Percentiles rank a stretch among this genome's conserved stretches.
phyloP scores from a whole-genome alignment of 2,113 vertebrate genomes.

The Ptyas mucosa region DNA sequence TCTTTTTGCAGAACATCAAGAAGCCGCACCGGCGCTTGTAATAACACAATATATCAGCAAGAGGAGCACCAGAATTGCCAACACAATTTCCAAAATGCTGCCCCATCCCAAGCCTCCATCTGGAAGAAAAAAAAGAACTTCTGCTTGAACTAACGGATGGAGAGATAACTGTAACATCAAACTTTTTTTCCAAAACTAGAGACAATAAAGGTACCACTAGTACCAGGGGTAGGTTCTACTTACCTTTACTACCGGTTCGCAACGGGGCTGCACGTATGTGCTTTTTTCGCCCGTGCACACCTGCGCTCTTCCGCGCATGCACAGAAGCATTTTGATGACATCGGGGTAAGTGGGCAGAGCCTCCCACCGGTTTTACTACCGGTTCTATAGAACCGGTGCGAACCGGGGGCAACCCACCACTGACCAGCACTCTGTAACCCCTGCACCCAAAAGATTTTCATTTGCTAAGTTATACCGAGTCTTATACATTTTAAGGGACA shows the following conservation, averaged over 20 bases:
- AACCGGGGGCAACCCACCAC: too few species aligned
- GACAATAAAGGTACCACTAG: not conserved
- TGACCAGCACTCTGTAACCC: not conserved
- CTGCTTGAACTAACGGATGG: not conserved
- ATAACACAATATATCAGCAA: constrained; percentile 14
- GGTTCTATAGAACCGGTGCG: too few species aligned
- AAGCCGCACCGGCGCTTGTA: constrained; percentile 6
- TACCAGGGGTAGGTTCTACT: too few species aligned
- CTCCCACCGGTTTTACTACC: too few species aligned
- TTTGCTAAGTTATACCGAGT: not conserved
- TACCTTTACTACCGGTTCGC: too few species aligned
- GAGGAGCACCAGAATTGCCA: not conserved
- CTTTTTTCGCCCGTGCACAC: too few species aligned
- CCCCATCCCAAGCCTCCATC: not conserved
- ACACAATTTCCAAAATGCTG: not conserved
- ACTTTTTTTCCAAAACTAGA: not conserved
- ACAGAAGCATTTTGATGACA: too few species aligned
- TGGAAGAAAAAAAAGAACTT: not conserved
- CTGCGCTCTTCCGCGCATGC: too few species aligned
- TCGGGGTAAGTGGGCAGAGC: too few species aligned
- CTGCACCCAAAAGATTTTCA: not conserved
- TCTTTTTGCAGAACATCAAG: constrained; percentile 4
- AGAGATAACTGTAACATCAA: not conserved
- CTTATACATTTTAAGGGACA: not conserved
- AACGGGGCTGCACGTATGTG: too few species aligned